Evolutionary conservation across 2,113 vertebrate genomes (phyloP).

Genomic region (Neopipo cinnamomea): DNA sequence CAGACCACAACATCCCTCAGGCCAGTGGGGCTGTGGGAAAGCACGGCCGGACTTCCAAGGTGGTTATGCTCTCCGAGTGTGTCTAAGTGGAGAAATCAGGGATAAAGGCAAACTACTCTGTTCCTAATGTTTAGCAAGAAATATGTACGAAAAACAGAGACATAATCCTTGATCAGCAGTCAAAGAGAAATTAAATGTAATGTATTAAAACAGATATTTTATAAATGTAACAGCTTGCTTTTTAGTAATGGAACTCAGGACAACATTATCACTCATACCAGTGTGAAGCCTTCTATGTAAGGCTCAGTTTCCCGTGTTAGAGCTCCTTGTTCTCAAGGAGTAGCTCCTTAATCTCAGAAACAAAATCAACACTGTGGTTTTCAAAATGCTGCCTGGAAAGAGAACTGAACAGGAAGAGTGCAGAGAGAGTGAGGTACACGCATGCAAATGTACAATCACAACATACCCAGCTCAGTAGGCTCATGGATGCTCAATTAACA

Average conservation of each 20-base stretch:
- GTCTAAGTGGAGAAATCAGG: not conserved
- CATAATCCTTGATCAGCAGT: not conserved
- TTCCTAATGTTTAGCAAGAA: not conserved
- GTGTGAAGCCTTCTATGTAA: not conserved
- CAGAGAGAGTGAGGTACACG: not conserved
- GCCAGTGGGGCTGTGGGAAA: not conserved
- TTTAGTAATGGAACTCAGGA: not conserved
- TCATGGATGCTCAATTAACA: not conserved
- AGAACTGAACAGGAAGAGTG: not conserved
- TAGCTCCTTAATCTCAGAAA: not conserved
- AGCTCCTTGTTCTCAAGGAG: not conserved
- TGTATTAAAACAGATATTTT: not conserved
- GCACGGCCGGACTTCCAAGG: not conserved
- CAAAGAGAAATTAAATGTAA: not conserved
- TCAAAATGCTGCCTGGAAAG: not conserved
- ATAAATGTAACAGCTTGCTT: not conserved
- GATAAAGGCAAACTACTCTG: not conserved
- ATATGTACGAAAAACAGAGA: not conserved
- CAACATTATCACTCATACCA: not conserved
- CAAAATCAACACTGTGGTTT: not conserved
- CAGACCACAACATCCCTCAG: fast-evolving
- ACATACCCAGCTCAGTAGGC: not conserved
- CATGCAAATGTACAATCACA: conserved; percentile 1
- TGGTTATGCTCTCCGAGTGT: not conserved
- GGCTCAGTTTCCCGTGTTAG: not conserved